A percentile compares a stretch with the other conserved stretches of the same genome.
phyloP scores from a whole-genome alignment of 2,888 invertebrate genomes.

The Zhengitettix transpicula region DNA sequence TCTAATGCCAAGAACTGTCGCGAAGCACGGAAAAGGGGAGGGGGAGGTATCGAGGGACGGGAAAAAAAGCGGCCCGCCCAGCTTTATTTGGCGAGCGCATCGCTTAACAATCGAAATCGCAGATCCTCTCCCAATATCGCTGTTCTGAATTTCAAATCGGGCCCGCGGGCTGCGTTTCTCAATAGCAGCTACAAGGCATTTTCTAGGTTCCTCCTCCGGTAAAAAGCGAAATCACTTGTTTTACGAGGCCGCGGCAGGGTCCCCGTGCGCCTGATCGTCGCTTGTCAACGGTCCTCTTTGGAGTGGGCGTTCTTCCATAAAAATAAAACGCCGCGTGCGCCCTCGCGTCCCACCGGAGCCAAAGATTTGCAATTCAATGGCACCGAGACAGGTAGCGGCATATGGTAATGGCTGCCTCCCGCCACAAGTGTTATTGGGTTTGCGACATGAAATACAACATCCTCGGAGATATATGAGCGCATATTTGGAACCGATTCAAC shows the following conservation, averaged over 20 bases:
- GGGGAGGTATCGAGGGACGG: too few relatives aligned
- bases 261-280: constrained; percentile 5
- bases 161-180: neutral
- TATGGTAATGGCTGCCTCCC: neutral
- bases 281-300: constrained; percentile 7
- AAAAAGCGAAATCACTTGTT: constrained; percentile 7
- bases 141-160: neutral
- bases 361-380: constrained; percentile 4
- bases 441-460: neutral
- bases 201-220: neutral
- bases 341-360: neutral
- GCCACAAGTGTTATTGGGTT: constrained; percentile 1
- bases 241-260: constrained; percentile 8
- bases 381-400: neutral
- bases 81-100: neutral
- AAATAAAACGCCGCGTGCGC: constrained; percentile 3
- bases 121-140: neutral
- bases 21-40: too few relatives aligned
- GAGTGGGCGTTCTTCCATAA: constrained; percentile 5
- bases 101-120: neutral
- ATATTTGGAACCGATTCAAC: neutral
- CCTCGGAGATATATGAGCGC: neutral
- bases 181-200: neutral
- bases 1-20: too few relatives aligned
- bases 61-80: too few relatives aligned